These are phyloP conservation scores for Atractosteus spatula DNA, from an alignment of 2,113 vertebrate species.

Conservation along the genomic window DNA sequence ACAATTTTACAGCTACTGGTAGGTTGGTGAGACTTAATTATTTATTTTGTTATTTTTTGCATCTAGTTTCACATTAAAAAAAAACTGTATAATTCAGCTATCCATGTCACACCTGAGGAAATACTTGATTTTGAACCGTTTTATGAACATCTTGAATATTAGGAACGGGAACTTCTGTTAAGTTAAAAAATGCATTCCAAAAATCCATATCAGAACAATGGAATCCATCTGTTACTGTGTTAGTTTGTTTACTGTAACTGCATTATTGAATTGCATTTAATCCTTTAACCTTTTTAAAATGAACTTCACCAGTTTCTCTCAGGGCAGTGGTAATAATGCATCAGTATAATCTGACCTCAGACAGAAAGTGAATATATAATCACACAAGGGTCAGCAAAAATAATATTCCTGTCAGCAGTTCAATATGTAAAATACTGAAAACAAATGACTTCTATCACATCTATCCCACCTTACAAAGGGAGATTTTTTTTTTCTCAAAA, in stretches of 20 bases:
- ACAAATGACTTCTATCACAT: background rate
- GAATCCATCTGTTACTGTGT: background rate
- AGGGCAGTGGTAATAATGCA: background rate
- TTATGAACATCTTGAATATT: background rate
- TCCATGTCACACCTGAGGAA: background rate
- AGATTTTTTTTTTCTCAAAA: slow-evolving; percentile 67
- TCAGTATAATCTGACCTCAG: background rate
- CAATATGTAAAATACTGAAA: background rate
- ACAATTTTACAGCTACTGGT: background rate
- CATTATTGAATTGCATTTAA: background rate
- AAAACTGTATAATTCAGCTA: no score
- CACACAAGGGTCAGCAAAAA: background rate
- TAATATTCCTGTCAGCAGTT: background rate
- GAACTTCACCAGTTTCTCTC: background rate
- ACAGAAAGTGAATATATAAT: background rate
- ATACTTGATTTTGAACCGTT: background rate
- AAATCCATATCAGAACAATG: background rate
- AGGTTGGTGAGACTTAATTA: background rate
- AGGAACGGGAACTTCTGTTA: no score
- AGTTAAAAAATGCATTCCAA: background rate
- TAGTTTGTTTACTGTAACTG: slow-evolving; percentile 1
- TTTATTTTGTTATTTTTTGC: background rate
- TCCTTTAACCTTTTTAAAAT: slow-evolving; percentile 1
- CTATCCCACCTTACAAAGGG: slow-evolving; percentile 51
- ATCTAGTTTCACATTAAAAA: background rate